Percentiles rank a stretch among this genome's conserved stretches.
Conservation (phyloP, 1,140 invertebrate genomes). For the Musca vetustissima region DNA sequence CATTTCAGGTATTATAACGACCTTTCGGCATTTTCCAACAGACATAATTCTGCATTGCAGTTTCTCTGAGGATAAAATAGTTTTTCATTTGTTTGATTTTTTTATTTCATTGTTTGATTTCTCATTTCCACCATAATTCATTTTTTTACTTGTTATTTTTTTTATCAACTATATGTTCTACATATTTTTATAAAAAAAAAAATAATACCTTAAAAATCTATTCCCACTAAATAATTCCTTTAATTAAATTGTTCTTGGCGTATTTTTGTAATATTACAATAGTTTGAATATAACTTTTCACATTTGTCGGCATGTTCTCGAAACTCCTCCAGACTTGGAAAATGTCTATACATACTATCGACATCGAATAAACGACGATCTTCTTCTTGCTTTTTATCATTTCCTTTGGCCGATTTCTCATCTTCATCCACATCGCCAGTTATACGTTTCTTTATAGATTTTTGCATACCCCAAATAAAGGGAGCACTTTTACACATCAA, state of each 20-base stretch:
- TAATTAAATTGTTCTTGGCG: no score
- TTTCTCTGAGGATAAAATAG: no score
- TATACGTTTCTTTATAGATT: conserved; percentile 59
- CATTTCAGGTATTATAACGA: no score
- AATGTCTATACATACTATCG: conserved; percentile 59
- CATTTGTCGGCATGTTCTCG: conserved; percentile 65
- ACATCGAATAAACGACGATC: conserved; percentile 40
- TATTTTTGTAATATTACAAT: conserved; percentile 19
- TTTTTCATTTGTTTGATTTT: no score
- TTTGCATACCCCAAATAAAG: conserved; percentile 73
- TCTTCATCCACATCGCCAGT: conserved; percentile 36
- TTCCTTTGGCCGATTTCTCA: conserved; percentile 30
- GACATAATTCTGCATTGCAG: no score
- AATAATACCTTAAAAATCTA: not conserved
- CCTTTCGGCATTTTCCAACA: no score
- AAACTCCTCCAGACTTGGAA: conserved; percentile 68
- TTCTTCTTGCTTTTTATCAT: conserved; percentile 35
- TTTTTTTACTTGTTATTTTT: not conserved
- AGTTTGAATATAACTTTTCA: conserved; percentile 61
- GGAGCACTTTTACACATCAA: conserved; percentile 76
- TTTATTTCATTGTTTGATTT: no score
- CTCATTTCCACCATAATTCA: no score
- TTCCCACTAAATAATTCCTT: not conserved
- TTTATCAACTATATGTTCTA: not conserved
- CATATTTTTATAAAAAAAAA: not conserved